Evolutionary conservation across 2,888 invertebrate genomes (phyloP), one percentile per base, ranked within the genome.

Genomic region (Drosophila formosana): DNA sequence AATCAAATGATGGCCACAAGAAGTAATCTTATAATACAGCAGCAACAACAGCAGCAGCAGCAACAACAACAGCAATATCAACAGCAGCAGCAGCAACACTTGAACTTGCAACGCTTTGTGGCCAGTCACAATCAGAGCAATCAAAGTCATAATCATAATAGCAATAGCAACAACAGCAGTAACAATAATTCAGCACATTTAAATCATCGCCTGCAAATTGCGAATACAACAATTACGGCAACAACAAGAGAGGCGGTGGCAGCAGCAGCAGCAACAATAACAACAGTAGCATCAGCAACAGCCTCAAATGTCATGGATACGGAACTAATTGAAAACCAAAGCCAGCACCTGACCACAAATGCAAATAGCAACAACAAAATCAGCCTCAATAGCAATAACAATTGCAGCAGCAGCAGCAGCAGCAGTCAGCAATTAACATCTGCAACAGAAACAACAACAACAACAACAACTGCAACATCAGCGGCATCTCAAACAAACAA

Each of bases 151-250:
- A 79, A 76, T 71, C 76, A 63, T 55, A 80, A 50, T 34, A 78
- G 65, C 58, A 75, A 18, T 88, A 90, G 57, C 65, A 50, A 37
- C 57, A 60, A 56, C 45, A 65, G 49, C 53, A 66, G n/a, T 88
- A 89, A 77, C 90, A 91, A 79, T 88, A 64, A 46, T 51, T 53
- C 85, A 45, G 66, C 66, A 66, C 90, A 86, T 78, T 79, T 88
- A 78, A 90, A 89, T 85, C 88, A 90, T 75, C 86, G 90, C 25
- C 81, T 91, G 64, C 91, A 91, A 88, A 90, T 91, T 76, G 90
- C 90, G 61, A 91, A 91, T 81, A 90, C 90, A 91, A 89, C 91
- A 88, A 89, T 90, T 69, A 89, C 90, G 85, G 89, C 92, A 89
- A 89, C 91, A 90, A 81, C 88, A 75, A 76, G 78, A 68, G 78